Evolutionary conservation across 2,888 invertebrate species (phyloP), one percentile per base, ranked within the genome.

Genomic region (Cordilura impudica): DNA sequence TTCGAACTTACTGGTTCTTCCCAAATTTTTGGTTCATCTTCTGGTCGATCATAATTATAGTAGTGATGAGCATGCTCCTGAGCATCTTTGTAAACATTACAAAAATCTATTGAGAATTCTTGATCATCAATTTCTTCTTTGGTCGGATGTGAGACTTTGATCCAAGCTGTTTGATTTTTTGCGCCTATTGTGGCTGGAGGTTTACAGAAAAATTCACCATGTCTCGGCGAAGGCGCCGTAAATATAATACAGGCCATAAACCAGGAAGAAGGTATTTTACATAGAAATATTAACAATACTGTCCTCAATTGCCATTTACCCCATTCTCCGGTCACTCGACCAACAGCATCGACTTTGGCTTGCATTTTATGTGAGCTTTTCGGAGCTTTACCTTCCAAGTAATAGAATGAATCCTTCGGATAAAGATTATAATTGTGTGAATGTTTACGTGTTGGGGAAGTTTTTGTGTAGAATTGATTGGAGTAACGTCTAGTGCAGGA

Each of bases 171-270:
- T 65, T 89, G 88, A 81, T 90, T 90, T 60, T 83, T 84, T 0
- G 83, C 82, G 0, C 85, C 85, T 2, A 88, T 67, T 0, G 85
- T 84, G 8, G 86, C 80, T 1, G 90, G 89, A n/a, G 90, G 89
- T 69, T 90, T 90, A 78, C 91, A 91, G 77, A 89, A 90, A 83
- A 90, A 90, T 81, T 90, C 90, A 8, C 89, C 90, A 39, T 89
- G 88, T 7, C 88, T 83, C 0, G 90, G 90, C 0, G 89, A 86
- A 0, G 91, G 91, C 0, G 91, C 91, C 45, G 91, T 90, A 76
- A 90, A 91, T 65, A 91, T 90, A 18, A 91, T 90, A 78, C 90
- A 90, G 2, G 91, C 90, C 91, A 91, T 91, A 77, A 91, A 91
- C 91, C 91, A 91, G 0, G 90, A 90, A 0, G 91, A 89, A 1